Conservation (phyloP, 2,888 invertebrate species). For the Dryobota labecula region DNA sequence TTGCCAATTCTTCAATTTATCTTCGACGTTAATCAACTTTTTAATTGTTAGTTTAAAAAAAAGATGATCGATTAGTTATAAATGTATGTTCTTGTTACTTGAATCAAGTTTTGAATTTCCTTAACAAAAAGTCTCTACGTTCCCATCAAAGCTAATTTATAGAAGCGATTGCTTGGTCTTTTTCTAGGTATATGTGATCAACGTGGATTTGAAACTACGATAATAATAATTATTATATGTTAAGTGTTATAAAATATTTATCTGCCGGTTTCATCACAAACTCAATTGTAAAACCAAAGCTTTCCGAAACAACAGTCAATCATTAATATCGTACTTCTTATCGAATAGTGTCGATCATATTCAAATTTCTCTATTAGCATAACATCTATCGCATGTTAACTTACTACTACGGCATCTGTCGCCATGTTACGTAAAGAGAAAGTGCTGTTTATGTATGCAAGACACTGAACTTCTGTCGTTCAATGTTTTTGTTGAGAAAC, state of each 20-base stretch:
- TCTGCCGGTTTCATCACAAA: neutral
- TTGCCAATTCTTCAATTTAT: neutral
- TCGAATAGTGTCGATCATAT: slow-evolving; percentile 15
- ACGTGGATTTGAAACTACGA: neutral
- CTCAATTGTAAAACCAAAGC: neutral
- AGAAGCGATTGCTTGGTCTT: neutral
- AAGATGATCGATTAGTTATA: neutral
- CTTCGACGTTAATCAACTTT: neutral
- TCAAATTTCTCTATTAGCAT: slow-evolving; percentile 42
- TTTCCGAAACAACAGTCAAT: neutral
- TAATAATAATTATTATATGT: neutral
- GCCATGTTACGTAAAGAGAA: slow-evolving; percentile 44
- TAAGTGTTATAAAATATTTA: neutral
- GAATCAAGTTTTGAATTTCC: slow-evolving; percentile 1
- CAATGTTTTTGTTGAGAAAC: slow-evolving; percentile 34
- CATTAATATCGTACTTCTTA: slow-evolving; percentile 2
- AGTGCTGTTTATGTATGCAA: slow-evolving; percentile 47
- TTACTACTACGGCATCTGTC: slow-evolving; percentile 40
- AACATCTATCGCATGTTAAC: slow-evolving; percentile 29
- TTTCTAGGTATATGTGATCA: too few species aligned
- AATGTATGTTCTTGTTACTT: neutral
- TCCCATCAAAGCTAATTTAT: neutral
- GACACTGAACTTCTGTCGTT: slow-evolving; percentile 44
- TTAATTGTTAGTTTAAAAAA: slow-evolving; percentile 11
- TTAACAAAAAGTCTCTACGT: slow-evolving; percentile 5